Conservation (phyloP, 92 coral and sea anemone genomes). For the Siderastrea siderea region DNA sequence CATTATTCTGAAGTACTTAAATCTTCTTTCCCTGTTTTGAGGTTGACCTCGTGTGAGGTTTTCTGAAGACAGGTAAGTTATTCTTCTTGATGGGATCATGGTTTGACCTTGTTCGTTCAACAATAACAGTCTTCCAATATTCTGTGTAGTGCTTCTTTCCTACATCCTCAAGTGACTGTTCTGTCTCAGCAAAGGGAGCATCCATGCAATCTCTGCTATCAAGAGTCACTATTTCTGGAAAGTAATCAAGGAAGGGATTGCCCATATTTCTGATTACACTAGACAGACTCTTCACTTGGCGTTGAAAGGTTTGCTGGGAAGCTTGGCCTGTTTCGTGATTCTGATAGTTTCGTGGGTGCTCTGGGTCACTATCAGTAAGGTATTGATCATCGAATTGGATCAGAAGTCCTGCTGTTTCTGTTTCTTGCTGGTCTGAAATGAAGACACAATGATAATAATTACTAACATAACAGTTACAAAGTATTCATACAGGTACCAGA, state of each 20-base stretch:
- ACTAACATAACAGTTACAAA: too few species aligned
- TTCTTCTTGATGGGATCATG: slow-evolving; percentile 69
- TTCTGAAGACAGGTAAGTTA: slow-evolving; percentile 56
- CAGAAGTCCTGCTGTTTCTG: too few species aligned
- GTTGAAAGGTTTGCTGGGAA: too few species aligned
- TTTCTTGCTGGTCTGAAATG: too few species aligned
- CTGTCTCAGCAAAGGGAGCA: slow-evolving; percentile 42
- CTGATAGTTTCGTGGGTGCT: background rate
- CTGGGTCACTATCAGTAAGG: background rate
- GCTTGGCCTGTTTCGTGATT: background rate
- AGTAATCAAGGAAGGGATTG: slow-evolving; percentile 56
- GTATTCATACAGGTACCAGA: too few species aligned
- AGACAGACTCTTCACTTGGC: slow-evolving; percentile 56
- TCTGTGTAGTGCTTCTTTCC: slow-evolving; percentile 67
- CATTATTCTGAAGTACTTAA: slow-evolving; percentile 40
- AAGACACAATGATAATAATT: too few species aligned
- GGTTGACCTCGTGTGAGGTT: slow-evolving; percentile 17
- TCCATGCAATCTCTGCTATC: slow-evolving; percentile 66
- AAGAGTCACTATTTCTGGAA: slow-evolving; percentile 57
- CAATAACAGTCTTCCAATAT: slow-evolving; percentile 50
- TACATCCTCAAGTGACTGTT: slow-evolving; percentile 33
- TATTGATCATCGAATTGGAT: too few species aligned
- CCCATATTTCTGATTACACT: slow-evolving; percentile 71
- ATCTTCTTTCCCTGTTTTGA: slow-evolving; percentile 62
- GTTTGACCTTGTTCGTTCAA: slow-evolving; percentile 46